Evolutionary conservation across 1,140 invertebrate genomes (phyloP).

Genomic region (Drosophila bocqueti): DNA sequence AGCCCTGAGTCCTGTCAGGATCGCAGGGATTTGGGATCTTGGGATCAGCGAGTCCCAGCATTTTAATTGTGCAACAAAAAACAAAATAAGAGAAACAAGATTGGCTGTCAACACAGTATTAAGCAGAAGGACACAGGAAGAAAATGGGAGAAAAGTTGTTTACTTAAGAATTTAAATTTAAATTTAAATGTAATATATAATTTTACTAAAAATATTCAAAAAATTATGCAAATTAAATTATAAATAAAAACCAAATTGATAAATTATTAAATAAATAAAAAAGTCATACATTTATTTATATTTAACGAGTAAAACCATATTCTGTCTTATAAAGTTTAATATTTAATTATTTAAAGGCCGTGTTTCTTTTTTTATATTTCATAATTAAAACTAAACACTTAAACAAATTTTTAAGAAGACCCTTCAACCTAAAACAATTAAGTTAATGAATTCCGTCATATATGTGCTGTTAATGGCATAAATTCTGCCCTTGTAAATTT

Average conservation of each 20-base stretch:
- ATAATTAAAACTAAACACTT: neutral
- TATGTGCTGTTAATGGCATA: conserved; percentile 6
- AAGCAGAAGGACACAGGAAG: neutral
- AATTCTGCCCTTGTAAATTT: conserved; percentile 5
- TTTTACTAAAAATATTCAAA: neutral
- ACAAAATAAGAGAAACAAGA: neutral
- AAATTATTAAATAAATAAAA: neutral
- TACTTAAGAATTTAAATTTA: too few relatives aligned
- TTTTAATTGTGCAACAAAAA: conserved; percentile 23
- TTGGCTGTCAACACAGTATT: conserved; percentile 2
- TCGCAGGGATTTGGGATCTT: conserved; percentile 25
- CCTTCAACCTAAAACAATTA: neutral
- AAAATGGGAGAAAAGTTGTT: neutral
- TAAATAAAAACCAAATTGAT: neutral
- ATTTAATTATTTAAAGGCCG: neutral
- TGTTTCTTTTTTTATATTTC: neutral
- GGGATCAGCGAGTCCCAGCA: conserved; percentile 12
- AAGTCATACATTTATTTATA: neutral
- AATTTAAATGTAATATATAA: neutral
- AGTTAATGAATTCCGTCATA: neutral
- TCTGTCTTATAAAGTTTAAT: neutral
- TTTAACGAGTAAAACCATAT: too few relatives aligned
- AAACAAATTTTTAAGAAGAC: neutral
- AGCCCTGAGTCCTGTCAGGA: conserved; percentile 29
- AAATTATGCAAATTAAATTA: neutral